phyloP scores from a whole-genome alignment of 2,113 vertebrate genomes.

The Xenopus borealis region DNA sequence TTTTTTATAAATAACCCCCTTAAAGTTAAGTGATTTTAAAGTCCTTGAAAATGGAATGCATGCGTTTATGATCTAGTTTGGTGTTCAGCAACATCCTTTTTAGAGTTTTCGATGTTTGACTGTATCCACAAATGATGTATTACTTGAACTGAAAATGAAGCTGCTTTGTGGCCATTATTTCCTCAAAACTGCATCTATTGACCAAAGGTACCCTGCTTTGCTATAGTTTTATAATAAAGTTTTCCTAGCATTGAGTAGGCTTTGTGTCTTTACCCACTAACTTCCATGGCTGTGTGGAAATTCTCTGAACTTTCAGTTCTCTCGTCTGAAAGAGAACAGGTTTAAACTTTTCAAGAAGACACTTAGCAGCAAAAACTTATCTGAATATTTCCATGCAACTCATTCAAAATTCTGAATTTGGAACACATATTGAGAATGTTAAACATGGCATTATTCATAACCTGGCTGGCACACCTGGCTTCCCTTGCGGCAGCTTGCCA shows the following conservation, averaged over 20 bases:
- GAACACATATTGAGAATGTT: slow-evolving; percentile 81
- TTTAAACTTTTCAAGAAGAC: slow-evolving; percentile 77
- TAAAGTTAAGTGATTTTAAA: too few species aligned
- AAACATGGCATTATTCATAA: slow-evolving; percentile 78
- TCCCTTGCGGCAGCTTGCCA: slow-evolving; percentile 77
- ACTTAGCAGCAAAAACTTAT: slow-evolving; percentile 77
- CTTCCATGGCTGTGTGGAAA: neutral
- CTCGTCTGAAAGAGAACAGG: slow-evolving; percentile 21
- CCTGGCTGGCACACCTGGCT: slow-evolving; percentile 68
- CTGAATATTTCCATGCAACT: slow-evolving; percentile 74
- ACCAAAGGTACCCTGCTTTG: too few species aligned
- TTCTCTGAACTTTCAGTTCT: neutral
- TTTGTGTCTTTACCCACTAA: neutral
- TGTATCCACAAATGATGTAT: too few species aligned
- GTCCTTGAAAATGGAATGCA: too few species aligned
- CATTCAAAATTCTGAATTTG: slow-evolving; percentile 80
- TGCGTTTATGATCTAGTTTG: too few species aligned
- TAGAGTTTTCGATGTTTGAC: too few species aligned
- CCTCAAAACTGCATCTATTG: too few species aligned
- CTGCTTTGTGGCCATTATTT: too few species aligned
- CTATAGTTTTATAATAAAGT: too few species aligned
- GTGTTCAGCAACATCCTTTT: too few species aligned
- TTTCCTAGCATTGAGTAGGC: neutral
- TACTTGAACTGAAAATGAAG: too few species aligned
- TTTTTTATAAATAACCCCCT: too few species aligned